These are phyloP conservation scores for Aselliscus stoliczkanus DNA, from an alignment of 2,797 vertebrate species.

Conservation along the genomic window DNA sequence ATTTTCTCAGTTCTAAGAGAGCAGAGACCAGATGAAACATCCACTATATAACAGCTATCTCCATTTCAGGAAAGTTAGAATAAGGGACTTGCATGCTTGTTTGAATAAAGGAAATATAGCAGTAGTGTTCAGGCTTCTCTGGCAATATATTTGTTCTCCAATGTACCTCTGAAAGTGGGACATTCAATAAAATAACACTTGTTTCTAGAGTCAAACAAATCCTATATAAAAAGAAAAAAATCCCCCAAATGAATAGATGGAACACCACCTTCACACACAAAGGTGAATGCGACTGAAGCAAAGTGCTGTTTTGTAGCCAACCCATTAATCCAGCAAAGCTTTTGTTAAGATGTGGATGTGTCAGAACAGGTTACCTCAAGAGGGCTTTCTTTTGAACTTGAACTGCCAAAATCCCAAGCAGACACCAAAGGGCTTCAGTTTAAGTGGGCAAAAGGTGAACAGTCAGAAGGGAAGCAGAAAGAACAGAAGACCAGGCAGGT, in stretches of 20 bases:
- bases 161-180: constrained; percentile 51
- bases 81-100: background rate
- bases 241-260: constrained; percentile 47
- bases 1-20: background rate
- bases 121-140: background rate
- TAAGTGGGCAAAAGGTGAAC: constrained; percentile 58
- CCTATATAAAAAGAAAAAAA: background rate
- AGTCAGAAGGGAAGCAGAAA: constrained; percentile 21
- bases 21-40: background rate
- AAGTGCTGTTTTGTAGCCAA: constrained; percentile 41
- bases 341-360: constrained; percentile 52
- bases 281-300: constrained; percentile 43
- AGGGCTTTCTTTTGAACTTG: constrained; percentile 67
- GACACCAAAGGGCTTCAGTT: constrained; percentile 52
- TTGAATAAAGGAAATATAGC: background rate
- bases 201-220: constrained; percentile 49
- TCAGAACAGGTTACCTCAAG: constrained; percentile 52
- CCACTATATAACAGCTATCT: background rate
- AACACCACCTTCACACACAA: background rate
- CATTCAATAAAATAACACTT: constrained; percentile 53
- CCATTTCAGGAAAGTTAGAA: background rate
- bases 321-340: constrained; percentile 64
- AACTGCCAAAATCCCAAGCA: constrained; percentile 62
- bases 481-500: constrained; percentile 16
- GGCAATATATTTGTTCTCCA: background rate